phyloP scores from a whole-genome alignment of 37 sponge, comb jelly and placozoan species.

The Geodia barretti region DNA sequence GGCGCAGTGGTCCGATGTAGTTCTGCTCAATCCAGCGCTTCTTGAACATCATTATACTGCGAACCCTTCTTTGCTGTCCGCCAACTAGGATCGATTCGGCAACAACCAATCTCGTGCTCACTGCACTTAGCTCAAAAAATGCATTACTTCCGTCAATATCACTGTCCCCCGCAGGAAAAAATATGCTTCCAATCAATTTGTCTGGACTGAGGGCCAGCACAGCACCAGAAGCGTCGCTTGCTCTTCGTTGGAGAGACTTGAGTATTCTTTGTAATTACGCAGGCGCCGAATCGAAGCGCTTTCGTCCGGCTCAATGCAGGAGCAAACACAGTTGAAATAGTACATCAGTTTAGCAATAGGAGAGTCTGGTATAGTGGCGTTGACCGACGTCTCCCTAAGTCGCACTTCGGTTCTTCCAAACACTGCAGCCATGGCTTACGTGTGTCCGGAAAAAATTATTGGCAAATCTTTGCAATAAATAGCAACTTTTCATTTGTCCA shows the following conservation, averaged over 20 bases:
- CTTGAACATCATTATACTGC: constrained; percentile 49
- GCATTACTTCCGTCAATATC: constrained; percentile 9
- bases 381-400: constrained; percentile 17
- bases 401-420: constrained; percentile 31
- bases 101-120: constrained; percentile 37
- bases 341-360: constrained; percentile 50
- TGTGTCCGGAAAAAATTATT: not conserved
- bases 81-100: constrained; percentile 39
- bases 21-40: constrained; percentile 26
- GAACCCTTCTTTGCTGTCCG: constrained; percentile 34
- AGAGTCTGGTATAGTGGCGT: constrained; percentile 22
- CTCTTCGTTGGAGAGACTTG: constrained; percentile 26
- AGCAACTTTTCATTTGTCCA: no score
- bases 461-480: no score
- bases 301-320: constrained; percentile 30
- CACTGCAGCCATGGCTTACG: constrained; percentile 35
- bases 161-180: constrained; percentile 13
- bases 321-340: constrained; percentile 39
- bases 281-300: constrained; percentile 5
- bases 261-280: constrained; percentile 26
- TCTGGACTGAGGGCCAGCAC: constrained; percentile 40
- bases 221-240: constrained; percentile 22
- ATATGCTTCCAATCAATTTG: constrained; percentile 35
- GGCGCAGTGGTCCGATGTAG: constrained; percentile 25
- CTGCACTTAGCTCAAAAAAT: constrained; percentile 43